A percentile compares a stretch with the other conserved stretches of the same genome.
These are phyloP conservation scores for Adelges cooleyi DNA, from an alignment of 1,140 invertebrate species.

Conservation along the genomic window DNA sequence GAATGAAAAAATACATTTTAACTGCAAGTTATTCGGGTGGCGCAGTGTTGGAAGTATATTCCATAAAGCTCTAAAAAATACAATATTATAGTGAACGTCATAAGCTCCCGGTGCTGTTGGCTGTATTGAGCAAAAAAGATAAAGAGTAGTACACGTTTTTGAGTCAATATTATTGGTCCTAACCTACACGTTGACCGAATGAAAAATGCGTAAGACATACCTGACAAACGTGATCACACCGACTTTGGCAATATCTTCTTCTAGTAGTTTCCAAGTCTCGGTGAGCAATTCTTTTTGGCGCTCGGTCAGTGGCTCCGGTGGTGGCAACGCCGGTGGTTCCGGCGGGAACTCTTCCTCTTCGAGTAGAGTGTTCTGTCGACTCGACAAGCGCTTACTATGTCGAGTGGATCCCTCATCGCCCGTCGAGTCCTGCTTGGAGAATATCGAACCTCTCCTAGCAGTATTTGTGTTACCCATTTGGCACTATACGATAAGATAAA, in stretches of 20 bases:
- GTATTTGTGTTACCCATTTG: slow-evolving; percentile 34
- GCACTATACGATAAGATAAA: too few relatives aligned
- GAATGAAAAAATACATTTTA: too few relatives aligned
- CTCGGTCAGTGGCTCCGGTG: slow-evolving; percentile 37
- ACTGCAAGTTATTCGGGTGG: too few relatives aligned
- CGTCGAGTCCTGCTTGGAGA: slow-evolving; percentile 33
- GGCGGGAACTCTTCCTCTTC: slow-evolving; percentile 27
- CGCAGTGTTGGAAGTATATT: too few relatives aligned
- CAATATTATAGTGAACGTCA: too few relatives aligned
- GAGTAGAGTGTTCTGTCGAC: slow-evolving; percentile 31
- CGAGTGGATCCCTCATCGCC: slow-evolving; percentile 25
- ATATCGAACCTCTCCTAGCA: slow-evolving; percentile 32
- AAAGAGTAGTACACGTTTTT: too few relatives aligned
- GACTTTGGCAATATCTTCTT: slow-evolving; percentile 43
- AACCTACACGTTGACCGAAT: too few relatives aligned
- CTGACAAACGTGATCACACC: slow-evolving; percentile 46
- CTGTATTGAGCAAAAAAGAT: too few relatives aligned
- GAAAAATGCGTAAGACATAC: slow-evolving; percentile 33
- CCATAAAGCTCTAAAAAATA: too few relatives aligned
- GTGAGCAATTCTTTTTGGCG: slow-evolving; percentile 40
- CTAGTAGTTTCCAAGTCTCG: slow-evolving; percentile 42
- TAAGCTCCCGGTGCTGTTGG: too few relatives aligned
- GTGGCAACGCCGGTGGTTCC: neutral
- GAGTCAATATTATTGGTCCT: too few relatives aligned
- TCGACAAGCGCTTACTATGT: slow-evolving; percentile 17